Evolutionary conservation across 2,888 invertebrate genomes (phyloP).

Genomic region (Euphydryas editha): DNA sequence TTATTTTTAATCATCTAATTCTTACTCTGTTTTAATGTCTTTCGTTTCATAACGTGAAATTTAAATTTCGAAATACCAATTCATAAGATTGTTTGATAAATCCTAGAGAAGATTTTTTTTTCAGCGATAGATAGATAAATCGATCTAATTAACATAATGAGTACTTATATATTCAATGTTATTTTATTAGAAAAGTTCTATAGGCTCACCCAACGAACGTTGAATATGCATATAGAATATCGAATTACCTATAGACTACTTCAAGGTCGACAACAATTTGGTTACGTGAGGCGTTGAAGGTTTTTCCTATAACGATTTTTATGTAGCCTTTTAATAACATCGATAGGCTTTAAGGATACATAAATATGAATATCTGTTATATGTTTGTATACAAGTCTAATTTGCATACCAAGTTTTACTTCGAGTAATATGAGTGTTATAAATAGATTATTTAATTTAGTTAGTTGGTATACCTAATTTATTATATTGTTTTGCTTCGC

Average conservation of each 20-base stretch:
- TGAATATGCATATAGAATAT: not conserved
- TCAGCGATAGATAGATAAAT: not conserved
- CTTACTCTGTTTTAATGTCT: too few species aligned
- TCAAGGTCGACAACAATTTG: constrained; percentile 28
- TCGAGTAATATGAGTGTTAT: not conserved
- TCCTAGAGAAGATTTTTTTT: not conserved
- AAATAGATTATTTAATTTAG: not conserved
- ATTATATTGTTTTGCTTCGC: not conserved
- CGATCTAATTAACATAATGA: not conserved
- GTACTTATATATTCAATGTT: not conserved
- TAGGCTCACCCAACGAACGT: not conserved
- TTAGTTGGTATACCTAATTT: not conserved
- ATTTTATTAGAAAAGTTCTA: not conserved
- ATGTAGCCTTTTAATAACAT: constrained; percentile 1
- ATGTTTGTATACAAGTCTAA: not conserved
- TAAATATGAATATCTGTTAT: not conserved
- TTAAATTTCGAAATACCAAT: too few species aligned
- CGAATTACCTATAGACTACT: not conserved
- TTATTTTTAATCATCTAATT: too few species aligned
- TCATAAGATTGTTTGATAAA: too few species aligned
- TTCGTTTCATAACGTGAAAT: too few species aligned
- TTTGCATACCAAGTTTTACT: not conserved
- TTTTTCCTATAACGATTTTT: constrained; percentile 18
- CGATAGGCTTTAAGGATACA: constrained; percentile 1
- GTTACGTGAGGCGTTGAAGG: constrained; percentile 18